These are phyloP conservation scores for Pelecanus crispus DNA, from an alignment of 2,113 vertebrate genomes.

Conservation along the genomic window DNA sequence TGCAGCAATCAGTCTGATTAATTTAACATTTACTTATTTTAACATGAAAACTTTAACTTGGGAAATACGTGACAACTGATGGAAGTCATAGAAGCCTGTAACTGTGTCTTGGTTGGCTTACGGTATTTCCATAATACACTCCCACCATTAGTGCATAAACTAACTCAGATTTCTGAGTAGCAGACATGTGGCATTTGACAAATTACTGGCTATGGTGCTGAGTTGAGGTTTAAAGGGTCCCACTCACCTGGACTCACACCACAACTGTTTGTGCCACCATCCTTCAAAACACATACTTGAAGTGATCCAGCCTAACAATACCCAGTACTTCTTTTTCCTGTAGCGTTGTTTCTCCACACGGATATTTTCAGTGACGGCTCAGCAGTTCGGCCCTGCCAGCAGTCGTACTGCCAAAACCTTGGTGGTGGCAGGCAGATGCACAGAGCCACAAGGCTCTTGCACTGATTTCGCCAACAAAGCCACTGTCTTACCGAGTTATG, in stretches of 20 bases:
- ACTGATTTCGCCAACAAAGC: neutral
- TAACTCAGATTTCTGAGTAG: neutral
- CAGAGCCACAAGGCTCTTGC: neutral
- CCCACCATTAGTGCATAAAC: neutral
- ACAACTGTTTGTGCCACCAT: neutral
- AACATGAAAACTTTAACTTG: conserved; percentile 7
- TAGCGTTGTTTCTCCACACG: neutral
- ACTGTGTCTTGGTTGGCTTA: neutral
- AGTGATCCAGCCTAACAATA: neutral
- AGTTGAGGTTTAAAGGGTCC: neutral
- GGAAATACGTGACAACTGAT: neutral
- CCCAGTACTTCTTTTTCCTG: neutral
- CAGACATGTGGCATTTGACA: neutral
- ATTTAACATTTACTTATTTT: conserved; percentile 49
- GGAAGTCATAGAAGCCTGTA: conserved; percentile 1
- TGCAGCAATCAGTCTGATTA: conserved; percentile 24
- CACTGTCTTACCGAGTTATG: neutral
- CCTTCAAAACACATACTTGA: rapidly evolving
- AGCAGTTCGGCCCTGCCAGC: neutral
- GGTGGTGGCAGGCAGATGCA: neutral
- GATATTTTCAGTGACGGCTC: neutral
- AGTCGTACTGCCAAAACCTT: neutral
- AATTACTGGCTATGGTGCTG: neutral
- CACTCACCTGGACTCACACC: neutral
- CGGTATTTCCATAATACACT: neutral